Evolutionary conservation across 2,113 vertebrate species (phyloP).

Genomic region (Syrmaticus mikado): DNA sequence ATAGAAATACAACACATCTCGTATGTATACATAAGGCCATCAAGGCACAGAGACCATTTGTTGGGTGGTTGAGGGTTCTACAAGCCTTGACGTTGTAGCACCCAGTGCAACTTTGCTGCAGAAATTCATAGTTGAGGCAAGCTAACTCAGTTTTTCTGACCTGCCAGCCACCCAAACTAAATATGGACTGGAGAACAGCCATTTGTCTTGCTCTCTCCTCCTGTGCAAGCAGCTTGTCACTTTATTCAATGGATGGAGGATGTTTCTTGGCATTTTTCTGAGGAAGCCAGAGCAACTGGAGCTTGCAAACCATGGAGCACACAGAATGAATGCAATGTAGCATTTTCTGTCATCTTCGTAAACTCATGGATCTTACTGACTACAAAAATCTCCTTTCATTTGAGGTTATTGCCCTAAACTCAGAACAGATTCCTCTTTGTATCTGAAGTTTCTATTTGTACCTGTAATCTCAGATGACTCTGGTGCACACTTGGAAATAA

Average conservation of each 20-base stretch:
- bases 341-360: neutral
- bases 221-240: neutral
- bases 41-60: neutral
- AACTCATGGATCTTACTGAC: neutral
- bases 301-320: fast-evolving
- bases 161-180: neutral
- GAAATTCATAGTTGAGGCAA: neutral
- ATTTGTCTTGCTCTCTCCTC: neutral
- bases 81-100: neutral
- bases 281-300: neutral
- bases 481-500: neutral
- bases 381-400: neutral
- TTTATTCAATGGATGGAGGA: neutral
- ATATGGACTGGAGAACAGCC: neutral
- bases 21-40: neutral
- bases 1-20: neutral
- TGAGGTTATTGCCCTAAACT: neutral
- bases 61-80: neutral
- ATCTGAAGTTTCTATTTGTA: neutral
- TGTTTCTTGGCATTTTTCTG: neutral
- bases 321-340: neutral
- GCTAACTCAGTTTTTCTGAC: neutral
- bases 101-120: neutral
- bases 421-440: neutral
- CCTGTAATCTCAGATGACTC: neutral